A percentile compares a stretch with the other conserved stretches of the same genome.
Conservation (phyloP, 2,113 vertebrate species). For the Oreochromis niloticus region DNA sequence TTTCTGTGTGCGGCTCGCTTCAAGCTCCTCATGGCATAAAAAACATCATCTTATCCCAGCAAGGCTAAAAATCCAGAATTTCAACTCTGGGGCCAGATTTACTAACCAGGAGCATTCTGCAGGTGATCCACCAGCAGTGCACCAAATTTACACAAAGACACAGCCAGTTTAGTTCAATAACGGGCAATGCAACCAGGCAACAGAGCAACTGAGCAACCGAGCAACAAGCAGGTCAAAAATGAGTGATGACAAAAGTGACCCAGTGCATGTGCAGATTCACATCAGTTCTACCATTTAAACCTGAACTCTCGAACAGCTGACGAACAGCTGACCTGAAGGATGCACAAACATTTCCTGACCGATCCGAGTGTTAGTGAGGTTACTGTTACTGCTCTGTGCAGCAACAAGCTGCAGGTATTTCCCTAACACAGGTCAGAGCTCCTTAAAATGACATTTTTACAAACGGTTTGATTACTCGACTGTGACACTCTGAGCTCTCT, state of each 20-base stretch:
- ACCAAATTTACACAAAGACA: background rate
- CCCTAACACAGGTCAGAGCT: background rate
- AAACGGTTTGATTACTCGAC: no score
- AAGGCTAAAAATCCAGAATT: background rate
- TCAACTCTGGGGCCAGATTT: background rate
- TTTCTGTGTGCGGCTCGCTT: background rate
- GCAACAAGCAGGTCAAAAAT: background rate
- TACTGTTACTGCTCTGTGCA: background rate
- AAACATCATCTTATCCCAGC: background rate
- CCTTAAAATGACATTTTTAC: background rate
- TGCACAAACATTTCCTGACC: background rate
- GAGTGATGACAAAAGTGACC: background rate
- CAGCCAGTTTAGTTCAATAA: background rate
- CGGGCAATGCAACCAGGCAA: fast-evolving
- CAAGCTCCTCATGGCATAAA: background rate
- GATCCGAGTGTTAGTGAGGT: background rate
- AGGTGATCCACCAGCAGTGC: background rate
- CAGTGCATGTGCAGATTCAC: background rate
- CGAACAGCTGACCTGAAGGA: background rate
- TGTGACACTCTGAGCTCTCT: background rate
- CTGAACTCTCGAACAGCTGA: background rate
- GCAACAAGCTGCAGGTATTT: background rate
- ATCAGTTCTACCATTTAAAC: background rate
- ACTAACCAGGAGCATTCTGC: background rate
- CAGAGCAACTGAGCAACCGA: background rate